Evolutionary conservation across 2,797 vertebrate genomes (phyloP).

Genomic region (Toxotes lorentzi): DNA sequence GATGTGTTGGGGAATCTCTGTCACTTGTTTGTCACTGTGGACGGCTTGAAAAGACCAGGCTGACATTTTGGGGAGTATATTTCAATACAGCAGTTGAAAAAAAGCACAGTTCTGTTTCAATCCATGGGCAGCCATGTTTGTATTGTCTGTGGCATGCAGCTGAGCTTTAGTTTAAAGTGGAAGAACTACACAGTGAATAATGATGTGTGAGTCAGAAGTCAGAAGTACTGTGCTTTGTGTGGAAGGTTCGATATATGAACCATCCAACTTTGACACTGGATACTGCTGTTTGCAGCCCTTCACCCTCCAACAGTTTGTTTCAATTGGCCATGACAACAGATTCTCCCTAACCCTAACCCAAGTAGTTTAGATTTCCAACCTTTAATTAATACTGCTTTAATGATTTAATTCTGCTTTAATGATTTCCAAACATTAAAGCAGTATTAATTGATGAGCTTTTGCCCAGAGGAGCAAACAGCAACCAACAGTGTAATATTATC

Average conservation of each 20-base stretch:
- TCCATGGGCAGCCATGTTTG: not conserved
- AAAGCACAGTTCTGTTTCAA: not conserved
- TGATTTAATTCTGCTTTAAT: too few relatives aligned
- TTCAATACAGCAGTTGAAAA: conserved; percentile 62
- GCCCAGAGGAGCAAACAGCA: too few relatives aligned
- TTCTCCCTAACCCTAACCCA: too few relatives aligned
- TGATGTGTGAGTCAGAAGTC: not conserved
- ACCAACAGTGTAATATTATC: too few relatives aligned
- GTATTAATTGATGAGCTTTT: too few relatives aligned
- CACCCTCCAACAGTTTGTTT: not conserved
- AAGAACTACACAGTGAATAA: not conserved
- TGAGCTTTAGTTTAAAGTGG: not conserved
- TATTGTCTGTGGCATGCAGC: not conserved
- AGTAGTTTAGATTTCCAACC: too few relatives aligned
- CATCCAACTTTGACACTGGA: too few relatives aligned
- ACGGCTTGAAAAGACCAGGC: conserved; percentile 73
- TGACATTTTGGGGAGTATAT: conserved; percentile 75
- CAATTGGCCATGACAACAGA: not conserved
- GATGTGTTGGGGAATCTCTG: conserved; percentile 54
- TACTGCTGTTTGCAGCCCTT: not conserved
- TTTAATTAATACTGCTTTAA: too few relatives aligned
- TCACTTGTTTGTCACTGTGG: conserved; percentile 64
- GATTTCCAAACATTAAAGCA: too few relatives aligned
- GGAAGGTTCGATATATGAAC: not conserved
- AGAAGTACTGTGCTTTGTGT: not conserved